Percentiles rank a stretch among this genome's conserved stretches.
Evolutionary conservation across 2,888 invertebrate genomes (phyloP).

Genomic region (Flexamia atlantica): DNA sequence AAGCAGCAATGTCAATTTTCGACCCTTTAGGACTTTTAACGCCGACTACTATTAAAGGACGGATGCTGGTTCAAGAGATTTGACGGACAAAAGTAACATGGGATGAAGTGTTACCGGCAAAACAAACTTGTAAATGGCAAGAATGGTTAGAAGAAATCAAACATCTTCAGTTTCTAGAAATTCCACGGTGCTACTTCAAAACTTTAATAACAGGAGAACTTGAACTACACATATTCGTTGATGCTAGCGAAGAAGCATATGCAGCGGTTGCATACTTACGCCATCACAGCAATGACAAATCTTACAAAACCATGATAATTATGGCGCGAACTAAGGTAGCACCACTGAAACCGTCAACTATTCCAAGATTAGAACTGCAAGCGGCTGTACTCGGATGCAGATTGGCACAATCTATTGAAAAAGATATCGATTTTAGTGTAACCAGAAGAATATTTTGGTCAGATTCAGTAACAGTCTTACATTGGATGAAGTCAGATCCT

Average conservation of each 20-base stretch:
- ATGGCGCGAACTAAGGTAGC: not conserved
- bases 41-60: not conserved
- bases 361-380: constrained; percentile 13
- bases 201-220: not conserved
- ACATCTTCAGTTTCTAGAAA: not conserved
- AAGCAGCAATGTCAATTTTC: constrained; percentile 22
- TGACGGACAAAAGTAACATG: not conserved
- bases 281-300: not conserved
- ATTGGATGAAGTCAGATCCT: constrained; percentile 9
- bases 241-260: not conserved
- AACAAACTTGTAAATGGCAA: not conserved
- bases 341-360: not conserved
- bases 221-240: constrained; percentile 19
- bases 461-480: constrained; percentile 17
- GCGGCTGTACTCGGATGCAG: constrained; percentile 19
- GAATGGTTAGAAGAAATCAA: not conserved
- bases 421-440: not conserved
- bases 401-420: not conserved
- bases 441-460: not conserved
- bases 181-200: constrained; percentile 3
- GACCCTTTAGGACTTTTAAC: not conserved
- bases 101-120: not conserved
- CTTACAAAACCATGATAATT: not conserved
- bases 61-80: not conserved
- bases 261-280: not conserved